These are phyloP conservation scores for Intellagama lesueurii DNA, from an alignment of 2,797 vertebrate genomes.

Conservation along the genomic window DNA sequence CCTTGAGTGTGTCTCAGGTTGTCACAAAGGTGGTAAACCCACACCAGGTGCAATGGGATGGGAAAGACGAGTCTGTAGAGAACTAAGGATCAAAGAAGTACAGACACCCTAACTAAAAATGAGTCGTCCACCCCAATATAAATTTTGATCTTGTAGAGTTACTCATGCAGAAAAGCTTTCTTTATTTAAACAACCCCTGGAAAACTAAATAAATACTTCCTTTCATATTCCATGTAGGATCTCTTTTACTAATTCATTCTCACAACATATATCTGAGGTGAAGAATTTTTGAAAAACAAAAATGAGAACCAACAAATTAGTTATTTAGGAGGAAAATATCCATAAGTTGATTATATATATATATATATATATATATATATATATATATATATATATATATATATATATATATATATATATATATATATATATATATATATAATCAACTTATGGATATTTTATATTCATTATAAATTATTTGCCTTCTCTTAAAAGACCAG, in stretches of 20 bases:
- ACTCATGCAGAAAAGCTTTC: not conserved
- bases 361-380: no score
- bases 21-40: not conserved
- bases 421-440: no score
- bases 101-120: not conserved
- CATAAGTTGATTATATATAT: not conserved
- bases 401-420: no score
- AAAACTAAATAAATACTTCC: not conserved
- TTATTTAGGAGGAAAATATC: not conserved
- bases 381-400: no score
- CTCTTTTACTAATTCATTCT: not conserved
- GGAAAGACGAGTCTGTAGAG: not conserved
- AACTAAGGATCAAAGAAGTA: not conserved
- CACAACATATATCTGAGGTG: not conserved
- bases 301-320: not conserved
- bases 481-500: no score
- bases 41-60: not conserved
- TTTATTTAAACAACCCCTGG: not conserved
- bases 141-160: not conserved
- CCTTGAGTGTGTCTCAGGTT: not conserved
- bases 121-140: not conserved
- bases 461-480: no score
- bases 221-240: accelerated
- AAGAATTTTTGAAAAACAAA: not conserved
- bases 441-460: no score